Base-by-base conservation (phyloP, 2,113 vertebrate genomes). In the Machaerirhynchus nigripectus region DNA sequence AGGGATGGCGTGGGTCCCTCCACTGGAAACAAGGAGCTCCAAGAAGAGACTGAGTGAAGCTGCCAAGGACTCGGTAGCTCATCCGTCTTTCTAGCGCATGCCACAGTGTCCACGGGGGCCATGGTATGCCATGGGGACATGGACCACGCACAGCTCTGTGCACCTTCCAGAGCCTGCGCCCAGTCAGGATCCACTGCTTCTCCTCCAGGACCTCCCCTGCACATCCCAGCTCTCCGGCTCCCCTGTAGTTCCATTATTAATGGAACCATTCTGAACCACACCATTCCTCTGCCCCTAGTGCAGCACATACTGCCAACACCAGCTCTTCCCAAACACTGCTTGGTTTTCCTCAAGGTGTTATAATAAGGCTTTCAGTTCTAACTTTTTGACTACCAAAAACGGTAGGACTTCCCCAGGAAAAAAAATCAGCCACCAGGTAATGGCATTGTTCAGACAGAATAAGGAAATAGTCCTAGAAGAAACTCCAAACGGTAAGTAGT, bases 211-310 rank as follows among this genome's bases (percentile, higher is more conserved):
- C 20, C 6, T 44, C 28, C 42, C 42, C 92, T 4, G 2, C 0
- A 1, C 12, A 5, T 23, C 68, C 63, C 81, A 49, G 68, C 63
- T 53, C 77, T 20, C 28, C 6, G 0, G 13, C 37, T 22, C 19
- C 19, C 12, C 14, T 15, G 33, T 11, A 16, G 2, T 13, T 57
- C 79, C 22, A 0, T 21, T 27, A 22, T 0, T 1, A 46, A 26
- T 35, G 16, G 13, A 3, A 24, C 30, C 30, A 20, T 26, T 67
- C 71, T 26, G 17, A 35, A 7, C 37, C 1, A 14, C 19, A 23
- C 26, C 3, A 0, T 28, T 28, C 13, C 4, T 16, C 37, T 18
- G 37, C 23, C 46, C 7, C 0, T 8, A 9, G 30, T 6, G 10
- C 30, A 63, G 46, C 23, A 28, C 2, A 3, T 28, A 14, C 9